These are phyloP conservation scores for Eleutherodactylus coqui DNA, from an alignment of 2,797 vertebrate species.

Conservation along the genomic window DNA sequence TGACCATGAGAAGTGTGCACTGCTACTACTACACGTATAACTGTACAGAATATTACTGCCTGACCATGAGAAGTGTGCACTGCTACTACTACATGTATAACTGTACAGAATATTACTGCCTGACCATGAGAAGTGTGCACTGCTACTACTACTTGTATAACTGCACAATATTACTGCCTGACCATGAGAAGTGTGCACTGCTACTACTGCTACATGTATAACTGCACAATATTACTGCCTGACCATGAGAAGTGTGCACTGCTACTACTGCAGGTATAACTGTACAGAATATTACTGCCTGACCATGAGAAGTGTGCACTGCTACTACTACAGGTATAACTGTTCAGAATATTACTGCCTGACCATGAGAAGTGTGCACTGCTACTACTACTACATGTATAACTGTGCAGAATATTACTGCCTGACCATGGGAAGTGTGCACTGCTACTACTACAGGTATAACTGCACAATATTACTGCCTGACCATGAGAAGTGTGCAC, in stretches of 20 bases:
- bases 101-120: neutral
- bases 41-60: neutral
- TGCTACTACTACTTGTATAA: neutral
- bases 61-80: neutral
- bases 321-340: neutral
- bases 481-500: neutral
- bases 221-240: no score
- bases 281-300: no score
- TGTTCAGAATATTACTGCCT: neutral
- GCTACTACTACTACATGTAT: neutral
- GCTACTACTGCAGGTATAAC: slow-evolving; percentile 42
- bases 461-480: slow-evolving; percentile 14
- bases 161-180: slow-evolving; percentile 14
- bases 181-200: neutral
- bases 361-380: neutral
- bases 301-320: neutral
- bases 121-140: neutral
- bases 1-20: neutral
- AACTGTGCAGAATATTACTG: no score
- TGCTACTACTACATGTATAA: neutral
- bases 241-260: no score
- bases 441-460: neutral
- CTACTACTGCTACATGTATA: neutral
- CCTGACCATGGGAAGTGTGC: neutral
- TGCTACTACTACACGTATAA: neutral